These are phyloP conservation scores for Drosophila nebulosa DNA, from an alignment of 1,140 invertebrate species.

Conservation along the genomic window DNA sequence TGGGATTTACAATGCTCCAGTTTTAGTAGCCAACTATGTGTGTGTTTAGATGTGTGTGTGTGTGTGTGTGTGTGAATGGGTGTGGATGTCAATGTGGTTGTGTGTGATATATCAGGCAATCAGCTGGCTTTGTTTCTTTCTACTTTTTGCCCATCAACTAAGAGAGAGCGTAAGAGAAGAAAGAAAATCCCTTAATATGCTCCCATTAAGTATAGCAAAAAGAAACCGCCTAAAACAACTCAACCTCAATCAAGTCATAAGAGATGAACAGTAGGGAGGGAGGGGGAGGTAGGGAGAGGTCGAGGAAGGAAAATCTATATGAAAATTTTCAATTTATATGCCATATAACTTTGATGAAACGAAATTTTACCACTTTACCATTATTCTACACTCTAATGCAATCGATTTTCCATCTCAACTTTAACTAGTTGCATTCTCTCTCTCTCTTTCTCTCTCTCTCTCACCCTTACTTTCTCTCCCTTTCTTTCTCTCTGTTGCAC, in stretches of 20 bases:
- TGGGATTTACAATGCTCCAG: constrained; percentile 75
- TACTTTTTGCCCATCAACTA: background rate
- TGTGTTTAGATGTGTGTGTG: background rate
- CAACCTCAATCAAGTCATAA: background rate
- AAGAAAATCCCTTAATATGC: background rate
- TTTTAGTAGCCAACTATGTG: constrained; percentile 41
- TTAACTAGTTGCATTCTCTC: background rate
- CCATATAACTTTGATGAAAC: background rate
- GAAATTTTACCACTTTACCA: background rate
- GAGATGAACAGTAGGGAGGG: background rate
- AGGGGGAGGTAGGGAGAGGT: background rate
- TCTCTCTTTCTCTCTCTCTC: constrained; percentile 5
- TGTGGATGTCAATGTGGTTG: constrained; percentile 9
- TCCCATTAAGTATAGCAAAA: background rate
- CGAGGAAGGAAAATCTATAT: background rate
- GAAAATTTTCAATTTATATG: background rate
- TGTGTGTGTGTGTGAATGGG: constrained; percentile 1
- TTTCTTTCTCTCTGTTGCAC: constrained; percentile 13
- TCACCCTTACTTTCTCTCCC: background rate
- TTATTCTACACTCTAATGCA: background rate
- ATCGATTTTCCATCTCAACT: constrained; percentile 35
- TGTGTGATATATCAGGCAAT: constrained; percentile 41
- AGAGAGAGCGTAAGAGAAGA: background rate
- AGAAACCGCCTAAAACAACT: background rate
- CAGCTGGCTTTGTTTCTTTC: constrained; percentile 14